A percentile compares a stretch with the other conserved stretches of the same genome.
These are phyloP conservation scores for Sialis lutaria DNA, from an alignment of 2,888 invertebrate genomes.

Conservation along the genomic window DNA sequence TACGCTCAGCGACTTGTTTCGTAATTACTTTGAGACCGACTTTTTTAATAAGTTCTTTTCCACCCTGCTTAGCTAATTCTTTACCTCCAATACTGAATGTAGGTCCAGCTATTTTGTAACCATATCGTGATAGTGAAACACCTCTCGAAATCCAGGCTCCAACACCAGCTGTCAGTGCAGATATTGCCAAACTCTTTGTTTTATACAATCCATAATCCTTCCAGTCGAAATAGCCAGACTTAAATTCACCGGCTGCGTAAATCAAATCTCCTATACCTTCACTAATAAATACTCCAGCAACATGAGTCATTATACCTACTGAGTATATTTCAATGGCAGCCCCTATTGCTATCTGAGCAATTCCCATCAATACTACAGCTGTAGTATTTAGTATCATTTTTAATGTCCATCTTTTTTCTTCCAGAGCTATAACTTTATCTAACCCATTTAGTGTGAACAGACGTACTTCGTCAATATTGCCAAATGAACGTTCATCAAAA, in stretches of 20 bases:
- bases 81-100: constrained; percentile 3
- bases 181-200: constrained; percentile 8
- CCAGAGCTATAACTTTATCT: constrained; percentile 10
- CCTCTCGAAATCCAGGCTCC: constrained; percentile 6
- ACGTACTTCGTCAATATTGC: constrained; percentile 10
- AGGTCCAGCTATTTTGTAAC: constrained; percentile 6
- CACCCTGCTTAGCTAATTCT: constrained; percentile 3
- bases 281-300: constrained; percentile 10
- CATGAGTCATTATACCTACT: constrained; percentile 10
- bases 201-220: constrained; percentile 10
- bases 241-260: constrained; percentile 9
- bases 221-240: constrained; percentile 12
- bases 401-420: constrained; percentile 12
- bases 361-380: constrained; percentile 9
- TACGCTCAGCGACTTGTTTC: constrained; percentile 7
- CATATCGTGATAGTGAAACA: constrained; percentile 7
- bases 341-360: constrained; percentile 12
- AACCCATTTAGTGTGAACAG: constrained; percentile 13
- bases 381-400: constrained; percentile 9
- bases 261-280: constrained; percentile 15
- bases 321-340: constrained; percentile 9
- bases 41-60: constrained; percentile 5
- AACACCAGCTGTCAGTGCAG: constrained; percentile 5
- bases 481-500: constrained; percentile 5
- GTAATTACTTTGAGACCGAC: constrained; percentile 2